Base-by-base conservation (phyloP, 2,113 vertebrate species). In the Rutilus rutilus region DNA sequence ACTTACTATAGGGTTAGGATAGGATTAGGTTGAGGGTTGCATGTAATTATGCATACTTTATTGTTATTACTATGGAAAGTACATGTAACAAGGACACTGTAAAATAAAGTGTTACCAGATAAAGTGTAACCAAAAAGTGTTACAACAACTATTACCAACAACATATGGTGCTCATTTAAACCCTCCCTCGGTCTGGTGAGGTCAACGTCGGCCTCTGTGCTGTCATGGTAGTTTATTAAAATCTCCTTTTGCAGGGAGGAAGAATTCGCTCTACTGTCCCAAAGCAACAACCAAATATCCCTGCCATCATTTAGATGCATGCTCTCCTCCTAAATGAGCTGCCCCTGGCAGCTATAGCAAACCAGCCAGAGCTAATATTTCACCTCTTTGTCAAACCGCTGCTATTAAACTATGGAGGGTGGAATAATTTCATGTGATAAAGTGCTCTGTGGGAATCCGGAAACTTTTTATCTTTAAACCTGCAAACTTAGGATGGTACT, bases 161-260 rank as follows among this genome's bases (percentile, higher is more conserved):
- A 64, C 11, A 23, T 86, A 59, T 69, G 42, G 36, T 80, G 82
- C 47, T 78, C 54, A 64, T 23, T 80, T 79, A 75, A 84, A 79
- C 79, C 79, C 77, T 82, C 64, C 50, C 74, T 64, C 10, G 30
- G 65, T 74, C 76, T 84, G 69, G 52, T 83, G 80, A 86, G 80
- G 82, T 82, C 86, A 84, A 23, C 67, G 25, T 65, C 7, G 75
- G 50, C 27, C 50, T 77, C 80, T 78, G 36, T 71, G 84, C 88
- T 89, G 86, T 84, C 77, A 84, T 84, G 52, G 60, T 64, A 78
- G 76, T 87, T 88, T 87, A 89, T 87, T 87, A 76, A 88, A 86
- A 89, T 87, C 81, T 77, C 71, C 86, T 77, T 82, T 89, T 42
- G 84, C 47, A 50, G 23, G 52, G 33, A 65, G 65, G 39, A 25